Conservation (phyloP, 2,888 invertebrate species). For the Amiota mariae region DNA sequence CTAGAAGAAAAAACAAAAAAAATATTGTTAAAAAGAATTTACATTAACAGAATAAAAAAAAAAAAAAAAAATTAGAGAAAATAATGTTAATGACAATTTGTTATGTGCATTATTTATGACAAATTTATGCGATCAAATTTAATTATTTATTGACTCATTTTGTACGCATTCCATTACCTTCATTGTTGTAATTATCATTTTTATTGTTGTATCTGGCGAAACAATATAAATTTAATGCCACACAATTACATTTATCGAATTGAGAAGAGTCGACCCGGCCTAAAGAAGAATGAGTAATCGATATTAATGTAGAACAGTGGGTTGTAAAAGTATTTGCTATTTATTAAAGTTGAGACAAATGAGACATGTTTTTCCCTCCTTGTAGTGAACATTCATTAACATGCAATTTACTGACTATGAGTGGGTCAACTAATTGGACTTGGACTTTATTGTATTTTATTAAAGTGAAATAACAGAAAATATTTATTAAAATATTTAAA, state of each 20-base stretch:
- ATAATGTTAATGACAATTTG: conserved; percentile 26
- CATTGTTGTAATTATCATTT: conserved; percentile 17
- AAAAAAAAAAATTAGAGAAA: neutral
- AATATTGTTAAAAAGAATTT: neutral
- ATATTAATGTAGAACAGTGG: conserved; percentile 18
- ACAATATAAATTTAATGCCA: conserved; percentile 26
- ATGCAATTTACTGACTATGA: too few relatives aligned
- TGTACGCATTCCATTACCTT: neutral
- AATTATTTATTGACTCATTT: conserved; percentile 25
- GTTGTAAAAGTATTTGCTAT: too few relatives aligned
- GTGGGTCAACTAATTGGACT: too few relatives aligned
- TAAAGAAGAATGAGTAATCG: conserved; percentile 15
- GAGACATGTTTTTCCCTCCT: too few relatives aligned
- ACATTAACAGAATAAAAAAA: neutral
- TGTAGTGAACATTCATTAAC: too few relatives aligned
- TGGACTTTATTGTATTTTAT: too few relatives aligned
- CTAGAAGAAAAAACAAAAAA: too few relatives aligned
- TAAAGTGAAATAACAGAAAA: too few relatives aligned
- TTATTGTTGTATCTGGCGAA: neutral
- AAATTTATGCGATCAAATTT: conserved; percentile 29
- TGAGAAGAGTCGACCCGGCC: neutral
- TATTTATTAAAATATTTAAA: too few relatives aligned
- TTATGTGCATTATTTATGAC: conserved; percentile 24
- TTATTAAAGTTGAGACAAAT: too few relatives aligned
- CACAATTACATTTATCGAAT: neutral